These are phyloP conservation scores for Dinomys branickii DNA, from an alignment of 2,113 vertebrate species.

Conservation along the genomic window DNA sequence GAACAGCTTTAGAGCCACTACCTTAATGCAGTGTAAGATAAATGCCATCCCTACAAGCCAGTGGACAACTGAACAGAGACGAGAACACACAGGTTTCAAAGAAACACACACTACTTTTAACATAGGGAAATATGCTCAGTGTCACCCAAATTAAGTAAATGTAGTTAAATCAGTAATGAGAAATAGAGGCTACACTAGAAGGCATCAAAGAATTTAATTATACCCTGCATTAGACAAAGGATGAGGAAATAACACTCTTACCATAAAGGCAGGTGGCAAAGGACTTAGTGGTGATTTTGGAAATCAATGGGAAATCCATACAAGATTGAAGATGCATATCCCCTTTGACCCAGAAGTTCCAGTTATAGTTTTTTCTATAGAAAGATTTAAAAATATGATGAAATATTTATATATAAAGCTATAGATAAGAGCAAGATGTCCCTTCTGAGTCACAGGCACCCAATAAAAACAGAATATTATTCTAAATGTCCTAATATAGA, in stretches of 20 bases:
- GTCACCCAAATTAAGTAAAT: neutral
- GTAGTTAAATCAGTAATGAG: neutral
- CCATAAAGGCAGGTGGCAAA: fast-evolving
- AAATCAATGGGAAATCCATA: neutral
- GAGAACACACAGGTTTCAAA: neutral
- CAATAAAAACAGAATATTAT: neutral
- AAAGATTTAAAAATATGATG: neutral
- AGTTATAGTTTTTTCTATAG: neutral
- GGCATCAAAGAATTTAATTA: neutral
- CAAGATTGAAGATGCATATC: neutral
- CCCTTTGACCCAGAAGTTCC: neutral
- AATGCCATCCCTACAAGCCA: neutral
- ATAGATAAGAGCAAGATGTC: neutral
- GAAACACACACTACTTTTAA: neutral
- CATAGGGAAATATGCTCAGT: neutral
- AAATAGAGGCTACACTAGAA: neutral
- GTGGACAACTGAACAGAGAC: neutral
- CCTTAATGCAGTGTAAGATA: neutral
- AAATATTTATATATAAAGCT: neutral
- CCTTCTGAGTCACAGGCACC: neutral
- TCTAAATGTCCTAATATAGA: neutral
- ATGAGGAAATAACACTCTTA: neutral
- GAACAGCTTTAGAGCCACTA: neutral
- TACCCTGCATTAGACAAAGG: no score
- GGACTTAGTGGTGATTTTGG: neutral